A percentile compares a stretch with the other conserved stretches of the same genome.
phyloP scores from a whole-genome alignment of 2,888 invertebrate genomes.

The Branchipolynoe longqiensis region DNA sequence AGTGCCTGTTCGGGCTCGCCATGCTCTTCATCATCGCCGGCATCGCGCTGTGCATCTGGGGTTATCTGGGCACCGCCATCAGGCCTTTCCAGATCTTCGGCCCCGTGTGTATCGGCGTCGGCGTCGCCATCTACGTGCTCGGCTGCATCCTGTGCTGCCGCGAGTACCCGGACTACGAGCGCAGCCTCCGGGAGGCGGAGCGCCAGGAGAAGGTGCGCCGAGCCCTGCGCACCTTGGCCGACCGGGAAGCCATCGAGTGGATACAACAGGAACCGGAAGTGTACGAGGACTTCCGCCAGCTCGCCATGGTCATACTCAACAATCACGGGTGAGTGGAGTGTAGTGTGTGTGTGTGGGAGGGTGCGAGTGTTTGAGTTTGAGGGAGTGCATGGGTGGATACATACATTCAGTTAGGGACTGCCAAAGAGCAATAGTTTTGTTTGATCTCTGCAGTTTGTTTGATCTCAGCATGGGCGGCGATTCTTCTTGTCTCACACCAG shows the following conservation, averaged over 20 bases:
- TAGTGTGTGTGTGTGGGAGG: background rate
- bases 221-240: slow-evolving; percentile 44
- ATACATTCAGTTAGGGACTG: no score
- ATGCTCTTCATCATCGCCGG: slow-evolving; percentile 65
- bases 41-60: slow-evolving; percentile 65
- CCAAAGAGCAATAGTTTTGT: no score
- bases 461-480: no score
- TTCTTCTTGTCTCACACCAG: no score
- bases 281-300: slow-evolving; percentile 59
- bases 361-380: no score
- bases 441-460: no score
- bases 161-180: slow-evolving; percentile 61
- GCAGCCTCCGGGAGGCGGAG: slow-evolving; percentile 29
- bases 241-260: slow-evolving; percentile 57
- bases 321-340: slow-evolving; percentile 56
- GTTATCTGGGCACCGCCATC: slow-evolving; percentile 62
- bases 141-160: slow-evolving; percentile 64
- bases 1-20: slow-evolving; percentile 65
- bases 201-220: slow-evolving; percentile 57
- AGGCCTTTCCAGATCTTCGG: slow-evolving; percentile 65
- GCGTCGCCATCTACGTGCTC: slow-evolving; percentile 61
- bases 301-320: slow-evolving; percentile 59
- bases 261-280: slow-evolving; percentile 62
- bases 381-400: no score
- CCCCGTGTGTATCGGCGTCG: slow-evolving; percentile 62